Conservation (phyloP, 2,888 invertebrate species). For the Xylocampa areola region DNA sequence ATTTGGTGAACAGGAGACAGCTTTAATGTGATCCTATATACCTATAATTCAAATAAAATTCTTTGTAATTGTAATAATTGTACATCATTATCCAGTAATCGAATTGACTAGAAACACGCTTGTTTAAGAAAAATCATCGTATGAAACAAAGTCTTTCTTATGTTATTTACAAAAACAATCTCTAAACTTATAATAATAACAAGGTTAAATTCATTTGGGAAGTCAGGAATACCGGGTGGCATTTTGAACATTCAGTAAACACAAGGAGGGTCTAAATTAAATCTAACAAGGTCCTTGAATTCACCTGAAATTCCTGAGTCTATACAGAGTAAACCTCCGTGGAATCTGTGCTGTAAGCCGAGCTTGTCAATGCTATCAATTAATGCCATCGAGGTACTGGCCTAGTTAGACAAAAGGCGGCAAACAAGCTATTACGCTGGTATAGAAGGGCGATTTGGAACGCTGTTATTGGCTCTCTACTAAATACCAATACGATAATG, state of each 20-base stretch:
- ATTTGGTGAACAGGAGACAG: constrained; percentile 66
- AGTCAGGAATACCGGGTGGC: constrained; percentile 17
- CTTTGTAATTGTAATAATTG: constrained; percentile 30
- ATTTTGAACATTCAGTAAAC: constrained; percentile 21
- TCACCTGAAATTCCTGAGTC: constrained; percentile 58
- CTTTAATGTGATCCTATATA: constrained; percentile 46
- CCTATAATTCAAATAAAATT: constrained; percentile 26
- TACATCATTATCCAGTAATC: constrained; percentile 17
- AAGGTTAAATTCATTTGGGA: constrained; percentile 23
- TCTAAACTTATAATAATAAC: constrained; percentile 26
- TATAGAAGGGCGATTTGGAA: constrained; percentile 66
- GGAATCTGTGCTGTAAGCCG: constrained; percentile 67
- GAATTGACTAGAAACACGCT: constrained; percentile 26
- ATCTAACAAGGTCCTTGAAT: constrained; percentile 51
- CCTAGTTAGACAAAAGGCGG: constrained; percentile 80
- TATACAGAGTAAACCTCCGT: constrained; percentile 56
- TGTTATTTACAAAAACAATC: constrained; percentile 34
- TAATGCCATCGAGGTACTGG: constrained; percentile 80
- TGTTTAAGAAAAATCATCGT: constrained; percentile 28
- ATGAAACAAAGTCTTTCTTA: constrained; percentile 32
- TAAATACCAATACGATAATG: constrained; percentile 60
- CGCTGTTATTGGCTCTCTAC: constrained; percentile 64
- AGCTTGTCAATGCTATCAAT: constrained; percentile 82
- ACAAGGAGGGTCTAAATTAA: constrained; percentile 43
- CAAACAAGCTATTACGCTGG: constrained; percentile 73